These are phyloP conservation scores for Gila robusta DNA, from an alignment of 2,797 vertebrate genomes.

Conservation along the genomic window DNA sequence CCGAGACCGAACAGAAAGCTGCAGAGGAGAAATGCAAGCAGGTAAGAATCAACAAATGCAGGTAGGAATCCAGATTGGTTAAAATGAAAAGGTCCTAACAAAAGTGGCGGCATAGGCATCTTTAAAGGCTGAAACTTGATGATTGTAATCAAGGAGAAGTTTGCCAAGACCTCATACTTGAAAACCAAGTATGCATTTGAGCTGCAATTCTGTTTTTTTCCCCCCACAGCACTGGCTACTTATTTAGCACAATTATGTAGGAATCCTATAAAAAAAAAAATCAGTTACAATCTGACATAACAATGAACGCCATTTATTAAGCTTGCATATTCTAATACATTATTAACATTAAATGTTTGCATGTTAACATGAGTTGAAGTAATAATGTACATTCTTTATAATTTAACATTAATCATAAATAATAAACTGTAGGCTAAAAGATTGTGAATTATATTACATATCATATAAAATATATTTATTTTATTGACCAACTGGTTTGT, in stretches of 20 bases:
- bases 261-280: background rate
- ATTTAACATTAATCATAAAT: background rate
- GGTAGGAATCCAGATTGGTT: background rate
- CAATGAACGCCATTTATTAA: background rate
- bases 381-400: background rate
- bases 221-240: background rate
- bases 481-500: background rate
- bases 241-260: background rate
- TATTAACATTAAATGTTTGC: background rate
- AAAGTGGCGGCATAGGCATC: background rate
- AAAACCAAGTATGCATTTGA: conserved; percentile 32
- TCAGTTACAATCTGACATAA: background rate
- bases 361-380: background rate
- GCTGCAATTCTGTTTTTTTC: conserved; percentile 14
- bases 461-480: background rate
- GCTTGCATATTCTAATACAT: background rate
- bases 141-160: conserved; percentile 2
- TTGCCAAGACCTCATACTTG: conserved; percentile 6
- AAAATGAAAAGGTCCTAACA: background rate
- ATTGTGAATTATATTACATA: background rate
- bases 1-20: conserved; percentile 91
- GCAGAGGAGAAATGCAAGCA: conserved; percentile 94
- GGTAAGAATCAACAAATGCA: conserved; percentile 69
- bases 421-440: background rate
- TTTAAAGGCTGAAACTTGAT: background rate